phyloP scores from a whole-genome alignment of 2,113 vertebrate species.

The Oreochromis aureus region DNA sequence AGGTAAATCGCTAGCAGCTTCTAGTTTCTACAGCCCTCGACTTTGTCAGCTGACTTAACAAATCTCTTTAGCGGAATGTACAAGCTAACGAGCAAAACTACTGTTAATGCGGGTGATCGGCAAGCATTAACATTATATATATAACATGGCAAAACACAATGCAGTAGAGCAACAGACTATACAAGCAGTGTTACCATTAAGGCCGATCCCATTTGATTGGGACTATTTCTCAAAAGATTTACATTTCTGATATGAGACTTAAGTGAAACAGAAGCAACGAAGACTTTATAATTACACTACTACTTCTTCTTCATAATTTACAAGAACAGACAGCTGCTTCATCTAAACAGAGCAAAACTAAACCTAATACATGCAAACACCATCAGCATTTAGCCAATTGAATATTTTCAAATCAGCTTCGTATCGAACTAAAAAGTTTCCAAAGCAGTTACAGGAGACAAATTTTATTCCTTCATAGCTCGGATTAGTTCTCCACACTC shows the following conservation, averaged over 20 bases:
- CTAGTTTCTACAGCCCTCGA: neutral
- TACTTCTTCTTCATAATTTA: neutral
- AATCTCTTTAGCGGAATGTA: neutral
- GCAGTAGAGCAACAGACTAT: neutral
- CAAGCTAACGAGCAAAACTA: neutral
- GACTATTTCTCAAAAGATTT: neutral
- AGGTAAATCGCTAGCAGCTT: neutral
- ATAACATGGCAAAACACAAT: neutral
- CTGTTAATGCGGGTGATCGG: neutral
- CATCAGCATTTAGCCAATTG: neutral
- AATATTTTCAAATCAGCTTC: neutral
- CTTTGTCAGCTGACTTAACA: fast-evolving
- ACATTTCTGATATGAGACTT: neutral
- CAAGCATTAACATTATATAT: neutral
- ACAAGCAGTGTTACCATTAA: neutral
- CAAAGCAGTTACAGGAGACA: neutral
- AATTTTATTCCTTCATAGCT: neutral
- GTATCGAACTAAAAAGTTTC: neutral
- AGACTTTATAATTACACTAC: neutral
- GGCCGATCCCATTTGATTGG: neutral
- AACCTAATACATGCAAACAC: neutral
- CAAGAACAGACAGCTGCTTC: neutral
- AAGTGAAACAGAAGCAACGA: neutral
- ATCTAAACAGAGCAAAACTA: neutral
- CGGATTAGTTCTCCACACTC: too few relatives aligned